Evolutionary conservation across 2,797 vertebrate species (phyloP).

Genomic region (Phylloscopus collybita): DNA sequence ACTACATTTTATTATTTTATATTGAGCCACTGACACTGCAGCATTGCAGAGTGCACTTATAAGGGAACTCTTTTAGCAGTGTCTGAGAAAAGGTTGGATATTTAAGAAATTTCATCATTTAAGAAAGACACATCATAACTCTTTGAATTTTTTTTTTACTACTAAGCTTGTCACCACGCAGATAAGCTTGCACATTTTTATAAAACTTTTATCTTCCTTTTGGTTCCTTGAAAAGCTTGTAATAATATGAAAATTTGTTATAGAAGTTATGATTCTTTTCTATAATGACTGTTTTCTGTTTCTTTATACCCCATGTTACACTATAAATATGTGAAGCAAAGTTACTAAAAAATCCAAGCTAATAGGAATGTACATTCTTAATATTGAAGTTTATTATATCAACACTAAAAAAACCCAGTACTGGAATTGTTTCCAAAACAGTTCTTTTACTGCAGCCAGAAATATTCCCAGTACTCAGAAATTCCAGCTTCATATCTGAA

Average conservation of each 20-base stretch:
- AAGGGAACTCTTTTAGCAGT: not conserved
- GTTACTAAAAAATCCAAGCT: not conserved
- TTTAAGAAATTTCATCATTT: not conserved
- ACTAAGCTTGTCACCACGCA: not conserved
- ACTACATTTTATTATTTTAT: not conserved
- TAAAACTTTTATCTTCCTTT: not conserved
- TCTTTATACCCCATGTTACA: not conserved
- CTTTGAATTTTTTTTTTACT: not conserved
- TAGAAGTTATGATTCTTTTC: not conserved
- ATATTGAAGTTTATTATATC: not conserved
- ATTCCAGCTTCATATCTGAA: not conserved
- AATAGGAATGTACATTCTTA: not conserved
- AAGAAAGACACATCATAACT: not conserved
- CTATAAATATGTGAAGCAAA: not conserved
- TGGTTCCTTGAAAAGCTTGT: not conserved
- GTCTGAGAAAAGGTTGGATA: not conserved
- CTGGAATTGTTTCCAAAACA: not conserved
- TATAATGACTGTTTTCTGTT: not conserved
- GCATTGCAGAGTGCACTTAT: not conserved
- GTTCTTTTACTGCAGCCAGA: not conserved
- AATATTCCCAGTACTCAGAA: not conserved
- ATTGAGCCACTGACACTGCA: not conserved
- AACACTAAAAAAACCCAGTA: not conserved
- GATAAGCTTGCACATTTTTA: not conserved
- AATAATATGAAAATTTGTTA: not conserved